phyloP scores from a whole-genome alignment of 2,113 vertebrate genomes.

The Daboia siamensis region DNA sequence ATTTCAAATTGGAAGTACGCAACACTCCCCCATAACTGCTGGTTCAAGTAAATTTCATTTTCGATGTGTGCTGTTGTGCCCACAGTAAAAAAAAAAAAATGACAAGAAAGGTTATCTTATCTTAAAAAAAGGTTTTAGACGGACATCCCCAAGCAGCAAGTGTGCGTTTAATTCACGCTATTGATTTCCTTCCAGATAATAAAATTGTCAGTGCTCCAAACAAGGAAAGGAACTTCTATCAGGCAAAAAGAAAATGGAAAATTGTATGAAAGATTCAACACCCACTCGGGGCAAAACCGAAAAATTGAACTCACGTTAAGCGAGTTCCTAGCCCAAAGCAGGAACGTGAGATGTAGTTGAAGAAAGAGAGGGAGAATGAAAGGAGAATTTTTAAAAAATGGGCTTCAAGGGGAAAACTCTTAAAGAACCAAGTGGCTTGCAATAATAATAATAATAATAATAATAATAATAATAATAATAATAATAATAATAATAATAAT shows the following conservation, averaged over 20 bases:
- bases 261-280: background rate
- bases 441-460: no score
- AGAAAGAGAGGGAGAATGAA: no score
- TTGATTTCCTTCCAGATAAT: constrained; percentile 38
- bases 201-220: constrained; percentile 16
- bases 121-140: background rate
- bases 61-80: no score
- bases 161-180: constrained; percentile 40
- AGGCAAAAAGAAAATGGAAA: background rate
- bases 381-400: background rate
- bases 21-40: constrained; percentile 15
- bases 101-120: no score
- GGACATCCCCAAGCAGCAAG: constrained; percentile 44
- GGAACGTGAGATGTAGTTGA: background rate
- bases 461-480: no score
- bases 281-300: background rate
- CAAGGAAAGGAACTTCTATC: background rate
- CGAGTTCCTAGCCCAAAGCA: background rate
- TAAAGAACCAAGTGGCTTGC: background rate
- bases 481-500: no score
- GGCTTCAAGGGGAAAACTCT: background rate
- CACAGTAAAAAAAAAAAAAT: background rate
- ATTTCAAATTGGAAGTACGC: constrained; percentile 11
- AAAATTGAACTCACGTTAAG: background rate
- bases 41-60: background rate